Percentiles rank a stretch among this genome's conserved stretches.
Conservation (phyloP, 2,888 invertebrate genomes). For the Odontothrips loti region DNA sequence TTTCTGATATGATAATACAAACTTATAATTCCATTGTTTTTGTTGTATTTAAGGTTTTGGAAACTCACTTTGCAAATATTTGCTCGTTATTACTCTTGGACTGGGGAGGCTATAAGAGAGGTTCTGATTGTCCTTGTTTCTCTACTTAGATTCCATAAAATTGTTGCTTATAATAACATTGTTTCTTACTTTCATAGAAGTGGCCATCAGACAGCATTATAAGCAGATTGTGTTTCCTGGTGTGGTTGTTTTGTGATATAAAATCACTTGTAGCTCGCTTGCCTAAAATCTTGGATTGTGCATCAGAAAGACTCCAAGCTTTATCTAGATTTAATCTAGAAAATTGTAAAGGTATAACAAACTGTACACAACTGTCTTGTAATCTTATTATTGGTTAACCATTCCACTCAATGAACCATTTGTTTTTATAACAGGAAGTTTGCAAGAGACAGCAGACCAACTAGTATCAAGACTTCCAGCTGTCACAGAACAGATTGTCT, state of each 20-base stretch:
- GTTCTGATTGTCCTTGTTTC: conserved; percentile 42
- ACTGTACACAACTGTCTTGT: background rate
- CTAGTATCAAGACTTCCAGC: conserved; percentile 39
- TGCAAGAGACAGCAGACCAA: conserved; percentile 21
- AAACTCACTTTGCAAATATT: conserved; percentile 81
- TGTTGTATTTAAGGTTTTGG: conserved; percentile 63
- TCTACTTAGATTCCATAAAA: conserved; percentile 5
- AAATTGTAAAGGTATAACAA: background rate
- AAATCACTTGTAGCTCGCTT: conserved; percentile 44
- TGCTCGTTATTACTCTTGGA: conserved; percentile 74
- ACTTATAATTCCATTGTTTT: background rate
- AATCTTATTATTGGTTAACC: background rate
- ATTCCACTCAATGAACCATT: background rate
- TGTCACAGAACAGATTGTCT: conserved; percentile 47
- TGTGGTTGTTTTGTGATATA: conserved; percentile 48
- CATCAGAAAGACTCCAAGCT: conserved; percentile 29
- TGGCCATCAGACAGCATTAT: conserved; percentile 42
- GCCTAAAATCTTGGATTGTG: conserved; percentile 34
- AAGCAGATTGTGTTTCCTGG: conserved; percentile 43
- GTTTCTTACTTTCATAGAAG: conserved; percentile 36
- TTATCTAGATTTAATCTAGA: background rate
- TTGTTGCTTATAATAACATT: background rate
- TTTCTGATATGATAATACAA: conserved; percentile 8
- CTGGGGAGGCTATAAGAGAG: conserved; percentile 50
- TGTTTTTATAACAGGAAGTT: background rate